Base-by-base conservation (phyloP, 2,113 vertebrate genomes). In the Podarcis raffonei region DNA sequence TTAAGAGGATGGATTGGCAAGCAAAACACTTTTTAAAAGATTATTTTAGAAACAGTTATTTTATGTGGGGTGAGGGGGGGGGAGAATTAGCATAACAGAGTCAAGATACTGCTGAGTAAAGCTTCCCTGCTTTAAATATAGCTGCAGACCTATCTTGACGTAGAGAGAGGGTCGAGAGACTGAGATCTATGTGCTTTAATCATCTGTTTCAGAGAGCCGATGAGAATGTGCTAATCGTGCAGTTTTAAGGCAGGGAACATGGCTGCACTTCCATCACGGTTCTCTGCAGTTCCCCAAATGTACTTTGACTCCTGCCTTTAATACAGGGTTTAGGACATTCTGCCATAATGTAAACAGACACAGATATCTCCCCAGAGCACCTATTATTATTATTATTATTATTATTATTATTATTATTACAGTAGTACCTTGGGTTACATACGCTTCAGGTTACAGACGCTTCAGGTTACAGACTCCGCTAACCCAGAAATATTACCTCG, bases 1-100 rank as follows among this genome's bases (percentile, higher is more conserved):
- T 30, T 89, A 75, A 85, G 84, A 81, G 79, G 39, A 81, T 86
- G 39, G 18, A 65, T 66, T 89, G 68, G 84, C 82, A 84, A 84
- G 82, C 16, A 15, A 6, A 27, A 83, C 25, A 53, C 32, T 72
- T 81, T 37, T 62, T 23, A 74, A 74, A 69, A 80, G 22, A 86
- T 78, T 86, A 87, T 72, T 59, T 72, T 37, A 20, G 53, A 78
- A 72, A 27, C 6, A 6, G 32, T 81, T 81, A 62, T 62, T n/a
- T 81, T 62, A n/a, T 81, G 2, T 62, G 11, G 3, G 68, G 32
- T 25, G 32, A 27, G 42, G 42, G 42, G 6, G 39, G 7, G 68
- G 27, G 7, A 20, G 37, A 48, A 89, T 59, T 69, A 84, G 32
- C 25, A 39, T 57, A 53, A 39, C 6, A 6, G 30, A 53, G 42